Percentiles rank a stretch among this genome's conserved stretches.
These are phyloP conservation scores for Enhydra lutris DNA, from an alignment of 2,113 vertebrate species.

Conservation along the genomic window DNA sequence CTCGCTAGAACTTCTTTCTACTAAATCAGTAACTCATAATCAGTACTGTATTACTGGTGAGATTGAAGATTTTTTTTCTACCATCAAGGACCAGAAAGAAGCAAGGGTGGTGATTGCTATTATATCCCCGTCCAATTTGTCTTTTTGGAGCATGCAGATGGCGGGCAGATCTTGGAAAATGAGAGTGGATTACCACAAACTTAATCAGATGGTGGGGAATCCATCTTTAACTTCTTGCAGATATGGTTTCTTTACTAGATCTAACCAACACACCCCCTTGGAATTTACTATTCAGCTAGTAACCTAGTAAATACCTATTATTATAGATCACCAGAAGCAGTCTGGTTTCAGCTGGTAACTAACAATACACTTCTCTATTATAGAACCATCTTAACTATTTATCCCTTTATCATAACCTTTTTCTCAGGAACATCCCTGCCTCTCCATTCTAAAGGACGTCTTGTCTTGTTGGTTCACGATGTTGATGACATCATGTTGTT, in stretches of 20 bases:
- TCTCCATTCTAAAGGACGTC: not conserved
- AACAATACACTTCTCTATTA: not conserved
- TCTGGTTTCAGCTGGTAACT: not conserved
- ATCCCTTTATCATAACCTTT: not conserved
- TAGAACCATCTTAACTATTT: not conserved
- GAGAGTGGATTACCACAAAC: not conserved
- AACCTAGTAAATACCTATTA: not conserved
- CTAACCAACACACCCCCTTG: not conserved
- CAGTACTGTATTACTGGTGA: not conserved
- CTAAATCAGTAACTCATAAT: not conserved
- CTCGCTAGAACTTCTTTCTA: not conserved
- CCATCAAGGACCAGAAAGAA: not conserved
- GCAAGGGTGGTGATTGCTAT: not conserved
- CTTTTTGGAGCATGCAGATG: not conserved
- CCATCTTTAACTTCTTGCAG: not conserved
- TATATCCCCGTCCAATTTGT: not conserved
- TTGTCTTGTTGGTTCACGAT: not conserved
- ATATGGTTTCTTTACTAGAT: not conserved
- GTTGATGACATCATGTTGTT: not conserved
- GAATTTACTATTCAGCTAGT: not conserved
- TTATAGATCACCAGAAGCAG: not conserved
- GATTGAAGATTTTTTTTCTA: not conserved
- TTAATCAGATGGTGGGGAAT: not conserved
- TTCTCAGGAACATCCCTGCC: not conserved
- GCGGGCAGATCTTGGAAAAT: not conserved